Evolutionary conservation across 1,140 invertebrate genomes (phyloP).

Genomic region (Octopus bimaculoides): DNA sequence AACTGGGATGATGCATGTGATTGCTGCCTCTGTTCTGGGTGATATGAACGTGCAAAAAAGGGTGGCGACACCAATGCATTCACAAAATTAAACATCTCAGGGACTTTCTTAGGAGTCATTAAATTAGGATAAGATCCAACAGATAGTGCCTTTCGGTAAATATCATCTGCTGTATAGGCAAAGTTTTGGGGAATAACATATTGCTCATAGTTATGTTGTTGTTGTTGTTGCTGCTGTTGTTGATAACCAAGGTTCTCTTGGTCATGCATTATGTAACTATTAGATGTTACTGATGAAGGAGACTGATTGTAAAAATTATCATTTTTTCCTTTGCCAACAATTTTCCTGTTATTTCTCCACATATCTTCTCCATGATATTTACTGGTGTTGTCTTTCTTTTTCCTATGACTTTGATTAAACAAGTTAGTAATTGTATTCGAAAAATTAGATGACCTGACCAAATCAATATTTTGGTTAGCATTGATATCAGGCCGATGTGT

Average conservation of each 20-base stretch:
- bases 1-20: not conserved
- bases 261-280: not conserved
- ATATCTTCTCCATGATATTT: not conserved
- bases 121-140: not conserved
- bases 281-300: not conserved
- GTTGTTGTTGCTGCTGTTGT: not conserved
- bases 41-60: not conserved
- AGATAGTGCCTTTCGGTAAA: conserved; percentile 35
- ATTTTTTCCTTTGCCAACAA: not conserved
- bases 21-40: not conserved
- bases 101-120: not conserved
- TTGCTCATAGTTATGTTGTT: conserved; percentile 34
- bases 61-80: not conserved
- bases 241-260: not conserved
- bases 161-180: conserved; percentile 41
- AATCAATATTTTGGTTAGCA: not conserved
- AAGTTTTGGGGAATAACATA: conserved; percentile 32
- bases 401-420: not conserved
- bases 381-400: not conserved
- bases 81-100: not conserved
- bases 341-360: not conserved
- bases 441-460: not conserved
- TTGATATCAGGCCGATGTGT: not conserved
- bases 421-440: not conserved
- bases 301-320: not conserved